Evolutionary conservation across 2,888 invertebrate species (phyloP), one percentile per base, ranked within the genome.

Genomic region (Carabus problematicus): DNA sequence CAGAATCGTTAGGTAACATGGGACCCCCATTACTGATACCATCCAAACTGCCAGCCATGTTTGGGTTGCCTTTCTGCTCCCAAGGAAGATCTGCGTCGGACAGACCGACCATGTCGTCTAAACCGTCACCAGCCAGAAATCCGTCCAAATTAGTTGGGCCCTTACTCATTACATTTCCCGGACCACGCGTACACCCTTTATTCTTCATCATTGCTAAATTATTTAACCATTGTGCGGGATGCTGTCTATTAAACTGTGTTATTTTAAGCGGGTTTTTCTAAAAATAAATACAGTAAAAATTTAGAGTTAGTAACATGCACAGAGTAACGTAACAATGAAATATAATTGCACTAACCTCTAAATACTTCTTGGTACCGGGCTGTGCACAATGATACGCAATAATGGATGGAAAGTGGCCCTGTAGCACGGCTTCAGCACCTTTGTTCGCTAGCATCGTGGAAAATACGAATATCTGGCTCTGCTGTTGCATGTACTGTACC

Each of bases 381-480:
- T 97, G 96, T 39, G 96, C 93, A 85, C 95, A 95, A 79, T 98
- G 98, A 82, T 93, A 98, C 40, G 94, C 93, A 75, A 97, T 94
- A 75, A 98, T 97, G 62, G 94, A 93, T 76, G 93, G 91, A 81
- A 90, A 95, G 77, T 94, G 94, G 1, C 96, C 94, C 72, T 91
- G 91, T 71, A 95, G 84, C 11, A 97, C 97, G 11, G 94, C 89
- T 77, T 98, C 97, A 0, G 97, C 97, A 4, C 96, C 97, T 79
- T 95, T 92, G 82, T 98, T 98, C 3, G 97, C 98, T 82, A 97
- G 84, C 77, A 91, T 85, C 8, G 98, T 97, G 18, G 96, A 95
- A 85, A 98, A 98, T 75, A 98, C 97, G 87, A 97, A 98, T 81
- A 98, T 95, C 83, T 97, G 97, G 84, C 95, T 97, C 84, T 97